These are phyloP conservation scores for Halcyon senegalensis DNA, from an alignment of 2,113 vertebrate genomes.

Conservation along the genomic window DNA sequence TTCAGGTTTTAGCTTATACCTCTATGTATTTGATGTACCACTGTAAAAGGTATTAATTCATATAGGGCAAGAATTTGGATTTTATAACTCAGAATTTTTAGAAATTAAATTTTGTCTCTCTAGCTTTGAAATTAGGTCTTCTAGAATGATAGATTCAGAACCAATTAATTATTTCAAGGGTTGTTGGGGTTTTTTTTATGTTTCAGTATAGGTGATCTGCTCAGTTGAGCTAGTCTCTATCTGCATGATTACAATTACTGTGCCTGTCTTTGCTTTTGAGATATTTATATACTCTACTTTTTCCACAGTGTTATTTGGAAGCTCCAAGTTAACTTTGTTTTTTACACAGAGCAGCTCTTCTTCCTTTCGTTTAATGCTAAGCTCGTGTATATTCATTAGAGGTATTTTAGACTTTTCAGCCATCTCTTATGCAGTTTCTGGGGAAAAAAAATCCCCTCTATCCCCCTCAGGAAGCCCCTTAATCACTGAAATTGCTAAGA, in stretches of 20 bases:
- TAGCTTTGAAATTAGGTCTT: background rate
- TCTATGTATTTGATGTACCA: background rate
- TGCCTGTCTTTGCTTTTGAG: background rate
- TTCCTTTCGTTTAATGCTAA: background rate
- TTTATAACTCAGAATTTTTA: background rate
- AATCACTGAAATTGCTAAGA: background rate
- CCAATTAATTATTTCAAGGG: background rate
- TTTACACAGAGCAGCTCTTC: background rate
- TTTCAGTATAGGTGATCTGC: background rate
- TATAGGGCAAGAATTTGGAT: background rate
- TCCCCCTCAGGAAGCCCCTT: background rate
- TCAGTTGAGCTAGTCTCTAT: background rate
- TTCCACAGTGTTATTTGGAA: background rate
- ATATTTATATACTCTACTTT: background rate
- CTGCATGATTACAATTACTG: background rate
- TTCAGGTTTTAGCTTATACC: background rate
- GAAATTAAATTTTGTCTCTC: background rate
- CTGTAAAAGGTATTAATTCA: background rate
- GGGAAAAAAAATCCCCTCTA: rapidly evolving
- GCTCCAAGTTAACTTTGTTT: background rate
- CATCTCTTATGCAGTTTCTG: background rate
- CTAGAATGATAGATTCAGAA: background rate
- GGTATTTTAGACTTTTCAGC: background rate
- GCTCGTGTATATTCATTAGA: background rate
- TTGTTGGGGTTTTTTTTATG: background rate